These are phyloP conservation scores for Styela clava DNA, from an alignment of 23 tunicate genomes.

Conservation along the genomic window DNA sequence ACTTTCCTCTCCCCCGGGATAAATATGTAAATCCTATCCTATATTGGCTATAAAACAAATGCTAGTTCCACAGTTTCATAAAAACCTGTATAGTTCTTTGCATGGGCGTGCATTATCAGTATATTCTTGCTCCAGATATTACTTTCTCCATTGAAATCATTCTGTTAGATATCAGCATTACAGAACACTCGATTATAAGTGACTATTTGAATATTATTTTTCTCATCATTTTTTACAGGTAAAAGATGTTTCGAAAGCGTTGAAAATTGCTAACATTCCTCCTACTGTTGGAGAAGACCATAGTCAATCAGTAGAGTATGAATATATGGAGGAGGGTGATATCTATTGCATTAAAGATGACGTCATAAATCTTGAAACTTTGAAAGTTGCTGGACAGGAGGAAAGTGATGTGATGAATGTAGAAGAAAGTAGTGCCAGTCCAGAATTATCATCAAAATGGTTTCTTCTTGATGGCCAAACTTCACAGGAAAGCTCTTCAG, in stretches of 20 bases:
- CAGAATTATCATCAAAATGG: slow-evolving; percentile 8
- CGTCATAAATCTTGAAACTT: not conserved
- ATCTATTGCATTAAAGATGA: not conserved
- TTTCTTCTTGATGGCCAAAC: slow-evolving; percentile 1
- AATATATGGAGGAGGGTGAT: not conserved
- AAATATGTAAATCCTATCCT: too few species aligned
- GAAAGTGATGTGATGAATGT: not conserved
- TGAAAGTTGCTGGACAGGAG: not conserved
- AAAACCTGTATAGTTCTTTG: too few species aligned
- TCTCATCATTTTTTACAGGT: not conserved
- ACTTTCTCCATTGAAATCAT: too few species aligned
- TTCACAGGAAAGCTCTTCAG: not conserved
- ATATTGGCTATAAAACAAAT: too few species aligned
- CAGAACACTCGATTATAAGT: too few species aligned
- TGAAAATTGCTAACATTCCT: not conserved
- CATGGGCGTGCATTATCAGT: too few species aligned
- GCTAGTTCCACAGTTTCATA: too few species aligned
- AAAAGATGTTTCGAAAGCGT: slow-evolving; percentile 20
- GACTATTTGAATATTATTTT: too few species aligned
- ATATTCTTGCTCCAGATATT: too few species aligned
- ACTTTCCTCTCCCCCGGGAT: too few species aligned
- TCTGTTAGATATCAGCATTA: too few species aligned
- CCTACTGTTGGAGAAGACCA: not conserved
- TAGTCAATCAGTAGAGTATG: not conserved
- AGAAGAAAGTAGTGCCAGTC: not conserved